phyloP scores from a whole-genome alignment of 1,140 invertebrate species.

The Camponotus vicinus region DNA sequence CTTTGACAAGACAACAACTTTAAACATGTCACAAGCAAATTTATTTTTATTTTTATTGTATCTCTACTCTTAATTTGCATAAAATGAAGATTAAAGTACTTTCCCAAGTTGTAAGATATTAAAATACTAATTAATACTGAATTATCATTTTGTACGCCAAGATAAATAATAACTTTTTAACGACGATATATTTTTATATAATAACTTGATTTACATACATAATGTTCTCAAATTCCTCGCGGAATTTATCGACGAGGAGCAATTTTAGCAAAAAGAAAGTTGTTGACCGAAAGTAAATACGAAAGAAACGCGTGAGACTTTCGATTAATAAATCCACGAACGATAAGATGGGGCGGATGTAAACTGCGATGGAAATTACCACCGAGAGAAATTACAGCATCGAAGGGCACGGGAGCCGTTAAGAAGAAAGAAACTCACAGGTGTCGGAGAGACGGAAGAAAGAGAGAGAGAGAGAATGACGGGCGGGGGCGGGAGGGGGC shows the following conservation, averaged over 20 bases:
- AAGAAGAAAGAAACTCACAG: slow-evolving; percentile 22
- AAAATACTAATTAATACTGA: too few species aligned
- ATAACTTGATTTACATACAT: too few species aligned
- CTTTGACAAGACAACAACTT: too few species aligned
- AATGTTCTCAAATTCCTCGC: not conserved
- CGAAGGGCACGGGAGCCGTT: slow-evolving; percentile 74
- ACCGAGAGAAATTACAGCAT: slow-evolving; percentile 77
- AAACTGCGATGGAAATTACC: slow-evolving; percentile 66
- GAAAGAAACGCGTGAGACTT: slow-evolving; percentile 1
- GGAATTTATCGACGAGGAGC: not conserved
- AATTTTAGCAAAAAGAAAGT: not conserved
- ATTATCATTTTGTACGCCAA: not conserved
- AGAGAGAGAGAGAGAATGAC: slow-evolving; percentile 1
- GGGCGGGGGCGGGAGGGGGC: slow-evolving; percentile 49
- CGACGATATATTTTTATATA: not conserved
- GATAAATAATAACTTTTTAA: not conserved
- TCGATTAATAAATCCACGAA: slow-evolving; percentile 45
- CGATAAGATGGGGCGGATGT: slow-evolving; percentile 29
- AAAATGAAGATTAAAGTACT: too few species aligned
- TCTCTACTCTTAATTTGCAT: too few species aligned
- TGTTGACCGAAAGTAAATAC: not conserved
- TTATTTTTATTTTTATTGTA: too few species aligned
- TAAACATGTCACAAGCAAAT: too few species aligned
- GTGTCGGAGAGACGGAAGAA: slow-evolving; percentile 9
- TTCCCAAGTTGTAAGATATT: too few species aligned